Percentiles rank a stretch among this genome's conserved stretches.
Conservation (phyloP, 2,113 vertebrate species). For the Bothrops jararaca region DNA sequence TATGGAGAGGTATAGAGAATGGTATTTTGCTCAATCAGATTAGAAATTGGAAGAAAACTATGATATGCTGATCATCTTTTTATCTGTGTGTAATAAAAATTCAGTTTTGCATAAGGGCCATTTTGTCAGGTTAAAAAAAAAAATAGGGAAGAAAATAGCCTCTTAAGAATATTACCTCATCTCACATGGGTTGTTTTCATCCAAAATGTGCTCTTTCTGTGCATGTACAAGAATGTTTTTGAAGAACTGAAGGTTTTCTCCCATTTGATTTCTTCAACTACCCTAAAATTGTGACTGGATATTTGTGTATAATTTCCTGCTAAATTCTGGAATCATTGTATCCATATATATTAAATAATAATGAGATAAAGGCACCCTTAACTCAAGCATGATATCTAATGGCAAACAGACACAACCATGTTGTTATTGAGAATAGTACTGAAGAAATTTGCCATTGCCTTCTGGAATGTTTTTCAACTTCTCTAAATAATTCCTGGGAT, state of each 20-base stretch:
- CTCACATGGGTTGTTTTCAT: background rate
- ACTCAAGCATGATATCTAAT: background rate
- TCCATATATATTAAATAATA: background rate
- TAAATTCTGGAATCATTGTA: background rate
- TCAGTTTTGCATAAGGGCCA: background rate
- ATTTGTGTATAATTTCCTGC: background rate
- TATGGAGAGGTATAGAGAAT: too few species aligned
- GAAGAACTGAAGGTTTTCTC: background rate
- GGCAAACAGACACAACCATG: background rate
- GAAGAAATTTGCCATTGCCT: background rate
- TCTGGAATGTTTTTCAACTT: background rate
- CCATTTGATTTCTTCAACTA: background rate
- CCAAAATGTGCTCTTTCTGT: background rate
- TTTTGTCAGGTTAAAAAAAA: background rate
- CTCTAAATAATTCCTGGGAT: background rate
- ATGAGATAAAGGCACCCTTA: background rate
- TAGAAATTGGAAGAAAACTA: constrained; percentile 16
- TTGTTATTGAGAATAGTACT: background rate
- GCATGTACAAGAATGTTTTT: background rate
- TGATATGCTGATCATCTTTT: constrained; percentile 13
- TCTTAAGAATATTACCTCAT: background rate
- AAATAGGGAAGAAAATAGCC: background rate
- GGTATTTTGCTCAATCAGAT: too few species aligned
- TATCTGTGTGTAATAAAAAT: constrained; percentile 7
- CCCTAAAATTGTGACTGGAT: background rate